Conservation (phyloP, 2,888 invertebrate genomes). For the Prosopocoilus inquinatus region DNA sequence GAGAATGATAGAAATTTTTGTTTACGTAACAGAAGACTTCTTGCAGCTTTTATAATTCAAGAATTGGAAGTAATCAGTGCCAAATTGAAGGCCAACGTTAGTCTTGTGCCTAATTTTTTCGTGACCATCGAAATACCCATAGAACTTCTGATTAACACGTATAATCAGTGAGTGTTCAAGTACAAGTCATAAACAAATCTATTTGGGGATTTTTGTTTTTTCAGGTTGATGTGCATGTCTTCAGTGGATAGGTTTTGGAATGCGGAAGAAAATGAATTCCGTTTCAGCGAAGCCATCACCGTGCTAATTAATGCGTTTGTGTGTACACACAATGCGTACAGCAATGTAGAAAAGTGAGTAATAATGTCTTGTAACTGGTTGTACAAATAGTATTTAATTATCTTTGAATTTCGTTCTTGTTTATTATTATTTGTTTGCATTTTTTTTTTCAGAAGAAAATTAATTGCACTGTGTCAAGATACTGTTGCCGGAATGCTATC, state of each 20-base stretch:
- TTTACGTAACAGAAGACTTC: constrained; percentile 8
- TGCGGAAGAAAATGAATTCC: constrained; percentile 79
- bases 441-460: constrained; percentile 58
- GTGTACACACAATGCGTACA: constrained; percentile 60
- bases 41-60: constrained; percentile 71
- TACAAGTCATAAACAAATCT: neutral
- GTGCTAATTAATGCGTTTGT: constrained; percentile 70
- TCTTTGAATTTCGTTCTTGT: neutral
- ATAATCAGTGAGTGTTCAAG: constrained; percentile 64
- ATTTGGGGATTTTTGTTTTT: constrained; percentile 10
- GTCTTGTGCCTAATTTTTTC: constrained; percentile 71
- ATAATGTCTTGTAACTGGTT: too few species aligned
- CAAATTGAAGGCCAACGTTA: constrained; percentile 66
- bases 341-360: constrained; percentile 52
- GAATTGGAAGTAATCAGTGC: constrained; percentile 78
- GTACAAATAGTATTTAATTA: too few species aligned
- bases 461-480: constrained; percentile 70
- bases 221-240: constrained; percentile 26
- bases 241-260: constrained; percentile 72
- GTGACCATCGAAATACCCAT: constrained; percentile 74
- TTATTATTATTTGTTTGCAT: neutral
- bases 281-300: constrained; percentile 76
- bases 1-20: constrained; percentile 9
- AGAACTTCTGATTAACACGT: constrained; percentile 76
- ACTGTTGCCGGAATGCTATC: constrained; percentile 73